Percentiles rank a stretch among this genome's conserved stretches.
Evolutionary conservation across 1,140 invertebrate species (phyloP).

Genomic region (Rhopalosiphum maidis): DNA sequence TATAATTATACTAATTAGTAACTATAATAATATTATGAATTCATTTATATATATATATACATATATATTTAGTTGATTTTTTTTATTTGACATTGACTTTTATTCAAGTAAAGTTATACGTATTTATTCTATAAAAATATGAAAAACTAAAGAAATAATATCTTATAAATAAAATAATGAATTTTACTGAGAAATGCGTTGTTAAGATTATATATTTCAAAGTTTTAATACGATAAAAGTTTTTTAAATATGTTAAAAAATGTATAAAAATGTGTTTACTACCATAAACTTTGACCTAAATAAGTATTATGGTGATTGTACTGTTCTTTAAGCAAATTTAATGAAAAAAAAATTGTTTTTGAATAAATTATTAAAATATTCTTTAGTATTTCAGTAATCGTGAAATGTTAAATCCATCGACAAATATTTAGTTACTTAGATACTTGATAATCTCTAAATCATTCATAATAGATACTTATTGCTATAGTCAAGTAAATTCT

Average conservation of each 20-base stretch:
- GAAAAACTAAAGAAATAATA: slow-evolving; percentile 13
- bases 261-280: slow-evolving; percentile 31
- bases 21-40: no score
- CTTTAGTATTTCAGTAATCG: neutral
- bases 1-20: no score
- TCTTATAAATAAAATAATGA: neutral
- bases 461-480: neutral
- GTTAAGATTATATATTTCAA: slow-evolving; percentile 12
- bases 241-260: slow-evolving; percentile 36
- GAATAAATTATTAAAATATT: neutral
- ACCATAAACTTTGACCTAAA: neutral
- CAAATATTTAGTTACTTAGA: slow-evolving; percentile 34
- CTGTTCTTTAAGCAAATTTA: neutral
- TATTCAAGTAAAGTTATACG: neutral
- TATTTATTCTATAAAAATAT: neutral
- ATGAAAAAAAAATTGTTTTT: neutral
- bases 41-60: neutral
- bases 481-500: slow-evolving; percentile 23
- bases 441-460: slow-evolving; percentile 21
- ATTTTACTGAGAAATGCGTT: neutral
- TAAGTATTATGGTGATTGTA: neutral
- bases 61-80: neutral
- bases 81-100: neutral
- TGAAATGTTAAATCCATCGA: neutral
- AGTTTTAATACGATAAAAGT: slow-evolving; percentile 41